Evolutionary conservation across 1,140 invertebrate species (phyloP).

Genomic region (Brachionus plicatilis): DNA sequence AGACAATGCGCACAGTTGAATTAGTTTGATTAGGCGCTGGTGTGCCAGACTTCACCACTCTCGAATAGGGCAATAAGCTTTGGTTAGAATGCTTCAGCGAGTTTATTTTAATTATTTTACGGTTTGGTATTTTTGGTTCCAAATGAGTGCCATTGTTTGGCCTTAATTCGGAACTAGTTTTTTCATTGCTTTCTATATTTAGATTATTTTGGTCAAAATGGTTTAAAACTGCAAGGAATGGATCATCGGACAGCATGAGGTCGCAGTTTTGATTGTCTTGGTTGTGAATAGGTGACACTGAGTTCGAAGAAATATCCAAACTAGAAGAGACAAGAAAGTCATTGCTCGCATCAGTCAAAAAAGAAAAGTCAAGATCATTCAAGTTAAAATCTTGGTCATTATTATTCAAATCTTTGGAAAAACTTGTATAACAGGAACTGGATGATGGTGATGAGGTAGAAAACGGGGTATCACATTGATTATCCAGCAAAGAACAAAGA

Average conservation of each 20-base stretch:
- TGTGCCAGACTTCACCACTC: background rate
- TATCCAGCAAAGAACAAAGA: background rate
- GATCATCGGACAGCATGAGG: conserved; percentile 3
- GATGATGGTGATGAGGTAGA: conserved; percentile 18
- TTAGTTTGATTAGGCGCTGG: background rate
- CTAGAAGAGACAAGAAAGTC: background rate
- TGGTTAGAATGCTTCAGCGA: background rate
- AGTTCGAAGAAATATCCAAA: background rate
- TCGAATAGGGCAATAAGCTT: background rate
- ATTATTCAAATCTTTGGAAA: background rate
- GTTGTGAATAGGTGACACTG: background rate
- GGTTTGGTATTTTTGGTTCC: background rate
- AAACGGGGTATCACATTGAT: background rate
- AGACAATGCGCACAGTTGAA: background rate
- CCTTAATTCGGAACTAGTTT: background rate
- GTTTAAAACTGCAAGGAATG: background rate
- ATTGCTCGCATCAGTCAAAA: background rate
- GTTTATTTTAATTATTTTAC: conserved; percentile 3
- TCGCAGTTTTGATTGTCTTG: background rate
- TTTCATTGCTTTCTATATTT: background rate
- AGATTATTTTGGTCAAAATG: conserved; percentile 14
- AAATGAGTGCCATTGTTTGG: background rate
- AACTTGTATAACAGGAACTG: background rate
- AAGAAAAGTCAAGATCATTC: conserved; percentile 2
- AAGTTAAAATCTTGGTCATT: conserved; percentile 16